These are phyloP conservation scores for Sterna hirundo DNA, from an alignment of 2,113 vertebrate species.

Conservation along the genomic window DNA sequence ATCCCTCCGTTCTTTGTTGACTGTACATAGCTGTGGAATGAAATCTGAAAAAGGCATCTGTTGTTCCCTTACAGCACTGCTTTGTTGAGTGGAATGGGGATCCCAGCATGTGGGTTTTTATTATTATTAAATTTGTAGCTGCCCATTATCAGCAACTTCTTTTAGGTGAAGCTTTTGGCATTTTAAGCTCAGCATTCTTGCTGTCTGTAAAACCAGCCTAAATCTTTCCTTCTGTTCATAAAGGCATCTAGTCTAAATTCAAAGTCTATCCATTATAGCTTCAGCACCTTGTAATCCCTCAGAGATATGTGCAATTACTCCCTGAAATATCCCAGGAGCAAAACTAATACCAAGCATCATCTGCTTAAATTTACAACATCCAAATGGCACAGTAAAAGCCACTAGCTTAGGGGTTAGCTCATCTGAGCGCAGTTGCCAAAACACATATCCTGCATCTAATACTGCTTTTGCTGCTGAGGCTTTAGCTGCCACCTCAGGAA, in stretches of 20 bases:
- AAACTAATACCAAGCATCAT: conserved; percentile 59
- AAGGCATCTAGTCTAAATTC: conserved; percentile 27
- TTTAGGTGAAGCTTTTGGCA: conserved; percentile 44
- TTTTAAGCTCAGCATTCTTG: conserved; percentile 2
- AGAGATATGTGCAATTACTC: conserved; percentile 55
- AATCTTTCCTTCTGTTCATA: conserved; percentile 45
- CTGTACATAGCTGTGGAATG: neutral
- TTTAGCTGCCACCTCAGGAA: conserved; percentile 62
- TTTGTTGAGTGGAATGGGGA: neutral
- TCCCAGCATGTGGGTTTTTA: neutral
- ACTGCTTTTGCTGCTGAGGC: conserved; percentile 39
- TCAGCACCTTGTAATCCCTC: conserved; percentile 63
- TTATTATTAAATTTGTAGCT: conserved; percentile 43
- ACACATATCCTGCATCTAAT: conserved; percentile 49
- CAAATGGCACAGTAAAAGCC: conserved; percentile 46
- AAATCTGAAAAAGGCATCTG: neutral
- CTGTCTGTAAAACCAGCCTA: conserved; percentile 42
- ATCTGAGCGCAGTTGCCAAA: conserved; percentile 28
- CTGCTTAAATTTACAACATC: conserved; percentile 62
- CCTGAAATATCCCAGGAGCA: conserved; percentile 58
- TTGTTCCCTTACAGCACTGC: neutral
- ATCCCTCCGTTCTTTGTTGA: neutral
- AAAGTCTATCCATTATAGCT: conserved; percentile 52
- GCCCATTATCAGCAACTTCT: conserved; percentile 39
- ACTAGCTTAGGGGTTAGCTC: conserved; percentile 48